Evolutionary conservation across 2,888 invertebrate species (phyloP), one percentile per base, ranked within the genome.

Genomic region (Penaeus monodon): DNA sequence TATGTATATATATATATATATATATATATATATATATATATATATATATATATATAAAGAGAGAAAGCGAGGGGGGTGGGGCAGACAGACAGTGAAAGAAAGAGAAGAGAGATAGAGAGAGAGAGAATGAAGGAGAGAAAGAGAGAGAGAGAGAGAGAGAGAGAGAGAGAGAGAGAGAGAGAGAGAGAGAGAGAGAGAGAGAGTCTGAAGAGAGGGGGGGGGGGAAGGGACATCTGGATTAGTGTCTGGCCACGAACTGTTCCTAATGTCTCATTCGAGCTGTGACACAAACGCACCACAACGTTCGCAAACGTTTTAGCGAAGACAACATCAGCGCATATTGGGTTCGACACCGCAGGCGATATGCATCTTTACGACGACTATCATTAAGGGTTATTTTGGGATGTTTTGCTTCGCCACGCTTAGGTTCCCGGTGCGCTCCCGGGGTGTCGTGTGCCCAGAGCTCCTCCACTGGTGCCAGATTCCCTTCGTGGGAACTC

Each of bases 381-480:
- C 38, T 44, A 83, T 65, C 65, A 74, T 65, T 83, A 76, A 33
- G 65, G 83, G 63, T n/a, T 73, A 76, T 63, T 83, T 83, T 74
- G 44, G 83, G 76, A 64, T 83, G 83, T 76, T 27, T 83, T 63
- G 38, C 76, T 12, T 17, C 64, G 33, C 65, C 44, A 27, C 33
- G 82, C 14, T 64, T 83, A 83, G 27, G 76, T 65, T 57, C 83
- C 76, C 65, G 33, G 83, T 74, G 83, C 64, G 27, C 33, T 24
- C 65, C 65, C n/a, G 38, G 57, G 76, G 83, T 83, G 83, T 83
- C 83, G 76, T 83, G 83, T 83, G 83, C 83, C 83, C 29, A 65
- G 82, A 83, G 83, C 49, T 74, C 44, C 65, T 76, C 76, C 83
- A 76, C 38, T 63, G 65, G 64, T 83, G 76, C 83, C 83, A 83